Percentiles rank a stretch among this genome's conserved stretches.
Evolutionary conservation across 2,888 invertebrate genomes (phyloP).

Genomic region (Agrochola lychnidis): DNA sequence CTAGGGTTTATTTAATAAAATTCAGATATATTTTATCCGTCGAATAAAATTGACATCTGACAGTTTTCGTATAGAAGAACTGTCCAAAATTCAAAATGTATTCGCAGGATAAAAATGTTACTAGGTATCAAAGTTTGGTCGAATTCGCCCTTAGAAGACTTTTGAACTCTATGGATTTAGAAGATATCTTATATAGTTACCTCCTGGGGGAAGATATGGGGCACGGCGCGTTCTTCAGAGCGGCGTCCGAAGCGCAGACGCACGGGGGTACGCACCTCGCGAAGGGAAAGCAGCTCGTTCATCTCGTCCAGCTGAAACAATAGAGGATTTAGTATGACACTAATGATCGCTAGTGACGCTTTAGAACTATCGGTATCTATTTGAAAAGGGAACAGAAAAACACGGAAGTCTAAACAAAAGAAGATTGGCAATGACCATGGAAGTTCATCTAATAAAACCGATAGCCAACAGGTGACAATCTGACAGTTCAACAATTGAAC

Average conservation of each 20-base stretch:
- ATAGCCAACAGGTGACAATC: no score
- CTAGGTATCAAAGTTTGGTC: neutral
- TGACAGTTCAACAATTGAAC: no score
- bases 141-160: neutral
- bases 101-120: neutral
- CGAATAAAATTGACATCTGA: neutral
- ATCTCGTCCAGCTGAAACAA: slow-evolving; percentile 82
- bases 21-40: neutral
- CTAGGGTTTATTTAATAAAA: neutral
- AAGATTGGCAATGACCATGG: neutral
- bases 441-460: no score
- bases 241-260: slow-evolving; percentile 89
- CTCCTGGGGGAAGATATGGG: slow-evolving; percentile 88
- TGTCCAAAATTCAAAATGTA: neutral
- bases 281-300: slow-evolving; percentile 85
- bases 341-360: neutral
- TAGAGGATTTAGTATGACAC: neutral
- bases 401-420: neutral
- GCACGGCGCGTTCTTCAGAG: slow-evolving; percentile 87
- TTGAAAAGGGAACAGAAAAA: neutral
- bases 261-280: slow-evolving; percentile 85
- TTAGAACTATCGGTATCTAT: neutral
- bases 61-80: neutral
- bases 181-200: slow-evolving; percentile 68
- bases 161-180: neutral